Base-by-base conservation (phyloP, 2,113 vertebrate species). In the Oncorhynchus gorbuscha region DNA sequence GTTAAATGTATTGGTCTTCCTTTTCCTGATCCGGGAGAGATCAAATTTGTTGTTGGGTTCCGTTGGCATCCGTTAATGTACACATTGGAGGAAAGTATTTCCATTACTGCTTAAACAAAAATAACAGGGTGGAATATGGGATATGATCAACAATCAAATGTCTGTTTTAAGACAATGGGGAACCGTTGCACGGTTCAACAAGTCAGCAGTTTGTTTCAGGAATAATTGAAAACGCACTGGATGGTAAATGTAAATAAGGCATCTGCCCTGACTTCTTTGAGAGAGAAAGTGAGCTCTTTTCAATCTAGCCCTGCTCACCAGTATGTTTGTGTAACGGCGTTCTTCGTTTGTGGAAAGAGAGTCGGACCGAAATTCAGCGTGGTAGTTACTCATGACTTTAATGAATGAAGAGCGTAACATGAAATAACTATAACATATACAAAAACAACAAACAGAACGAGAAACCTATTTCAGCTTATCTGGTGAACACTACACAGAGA, bases 71-170 rank as follows among this genome's bases (percentile, higher is more conserved):
- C 51, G 28, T 39, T 75, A 77, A 76, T 62, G 61, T 79, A 84
- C 72, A 85, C 79, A 85, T 35, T n/a, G 67, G 72, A 79, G 77
- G 73, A 74, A 69, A 77, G 58, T 81, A 79, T 72, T 79, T 72
- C 78, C 79, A 69, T 62, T 74, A 76, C 75, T 1, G 2, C 67
- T 72, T 77, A 85, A 83, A 83, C 80, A 84, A 68, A 76, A 71
- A 62, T 48, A 62, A 62, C 59, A 62, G 39, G 83, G 78, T 32
- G 70, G 59, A 77, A 72, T 61, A 39, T 20, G 26, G 71, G 26
- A 71, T 71, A 58, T 59, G 79, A 12, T 26, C 35, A 20, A 81
- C 79, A 76, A 68, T 83, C 65, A 69, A 61, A 69, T 73, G 76
- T 83, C 84, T 84, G 78, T 85, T 81, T 84, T 75, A 72, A 68